These are phyloP conservation scores for Stenoptilia bipunctidactyla DNA, from an alignment of 2,888 invertebrate genomes.

Conservation along the genomic window DNA sequence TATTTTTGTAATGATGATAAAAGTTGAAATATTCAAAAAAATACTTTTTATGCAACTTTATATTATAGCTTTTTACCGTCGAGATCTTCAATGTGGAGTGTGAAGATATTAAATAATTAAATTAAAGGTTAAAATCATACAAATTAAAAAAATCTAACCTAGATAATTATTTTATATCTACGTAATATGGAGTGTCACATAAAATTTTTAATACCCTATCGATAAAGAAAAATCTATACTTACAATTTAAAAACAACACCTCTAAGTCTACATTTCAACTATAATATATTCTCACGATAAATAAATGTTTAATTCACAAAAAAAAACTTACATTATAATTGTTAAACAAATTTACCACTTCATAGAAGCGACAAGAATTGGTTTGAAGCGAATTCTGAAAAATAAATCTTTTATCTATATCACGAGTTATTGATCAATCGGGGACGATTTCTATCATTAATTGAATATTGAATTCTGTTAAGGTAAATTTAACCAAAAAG, in stretches of 20 bases:
- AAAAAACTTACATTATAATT: constrained; percentile 21
- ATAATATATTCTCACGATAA: constrained; percentile 34
- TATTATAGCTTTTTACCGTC: no score
- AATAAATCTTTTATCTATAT: no score
- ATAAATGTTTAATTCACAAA: constrained; percentile 19
- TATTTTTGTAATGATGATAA: no score
- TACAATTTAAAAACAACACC: constrained; percentile 35
- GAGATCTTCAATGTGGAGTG: background rate
- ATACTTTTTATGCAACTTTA: no score
- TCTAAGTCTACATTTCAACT: constrained; percentile 44
- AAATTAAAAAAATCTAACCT: background rate
- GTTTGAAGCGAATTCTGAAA: no score
- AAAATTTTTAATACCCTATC: constrained; percentile 21
- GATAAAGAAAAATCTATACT: constrained; percentile 25
- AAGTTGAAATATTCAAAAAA: no score
- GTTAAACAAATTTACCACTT: constrained; percentile 24
- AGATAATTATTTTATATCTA: constrained; percentile 13
- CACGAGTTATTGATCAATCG: no score
- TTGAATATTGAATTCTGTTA: no score
- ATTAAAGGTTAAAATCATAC: background rate
- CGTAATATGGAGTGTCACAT: constrained; percentile 20
- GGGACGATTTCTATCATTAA: no score
- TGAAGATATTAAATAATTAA: background rate
- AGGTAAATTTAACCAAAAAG: no score
- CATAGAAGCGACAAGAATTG: constrained; percentile 45